Percentiles rank a stretch among this genome's conserved stretches.
Evolutionary conservation across 1,140 invertebrate genomes (phyloP).

Genomic region (Phortica variegata): DNA sequence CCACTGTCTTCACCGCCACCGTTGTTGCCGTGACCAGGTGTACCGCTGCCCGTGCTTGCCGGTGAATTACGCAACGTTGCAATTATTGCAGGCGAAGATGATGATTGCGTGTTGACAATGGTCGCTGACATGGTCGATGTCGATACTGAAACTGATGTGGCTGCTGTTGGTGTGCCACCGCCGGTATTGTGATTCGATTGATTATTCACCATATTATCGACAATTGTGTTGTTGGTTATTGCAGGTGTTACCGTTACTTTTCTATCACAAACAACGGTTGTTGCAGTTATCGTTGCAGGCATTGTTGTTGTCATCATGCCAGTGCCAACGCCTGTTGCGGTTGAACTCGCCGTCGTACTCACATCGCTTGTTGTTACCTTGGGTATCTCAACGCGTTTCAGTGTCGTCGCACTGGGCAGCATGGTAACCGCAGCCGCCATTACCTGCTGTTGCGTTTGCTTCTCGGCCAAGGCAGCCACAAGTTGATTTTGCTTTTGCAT

Average conservation of each 20-base stretch:
- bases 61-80: constrained; percentile 57
- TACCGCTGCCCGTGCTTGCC: constrained; percentile 55
- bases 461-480: constrained; percentile 3
- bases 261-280: constrained; percentile 35
- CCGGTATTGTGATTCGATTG: constrained; percentile 1
- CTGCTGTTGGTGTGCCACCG: background rate
- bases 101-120: constrained; percentile 16
- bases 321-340: background rate
- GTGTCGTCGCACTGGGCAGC: constrained; percentile 50
- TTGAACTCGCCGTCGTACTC: constrained; percentile 1
- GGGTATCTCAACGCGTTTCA: constrained; percentile 48
- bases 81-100: constrained; percentile 34
- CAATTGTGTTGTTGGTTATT: background rate
- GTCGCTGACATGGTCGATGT: constrained; percentile 7
- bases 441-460: constrained; percentile 48
- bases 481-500: constrained; percentile 46
- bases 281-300: constrained; percentile 16
- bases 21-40: constrained; percentile 45
- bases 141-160: constrained; percentile 1
- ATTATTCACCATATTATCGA: background rate
- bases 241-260: constrained; percentile 20
- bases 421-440: constrained; percentile 50
- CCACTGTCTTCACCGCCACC: constrained; percentile 83
- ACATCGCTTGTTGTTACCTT: constrained; percentile 18
- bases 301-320: background rate